Conservation (phyloP, 2,888 invertebrate genomes). For the Pammene fasciana region DNA sequence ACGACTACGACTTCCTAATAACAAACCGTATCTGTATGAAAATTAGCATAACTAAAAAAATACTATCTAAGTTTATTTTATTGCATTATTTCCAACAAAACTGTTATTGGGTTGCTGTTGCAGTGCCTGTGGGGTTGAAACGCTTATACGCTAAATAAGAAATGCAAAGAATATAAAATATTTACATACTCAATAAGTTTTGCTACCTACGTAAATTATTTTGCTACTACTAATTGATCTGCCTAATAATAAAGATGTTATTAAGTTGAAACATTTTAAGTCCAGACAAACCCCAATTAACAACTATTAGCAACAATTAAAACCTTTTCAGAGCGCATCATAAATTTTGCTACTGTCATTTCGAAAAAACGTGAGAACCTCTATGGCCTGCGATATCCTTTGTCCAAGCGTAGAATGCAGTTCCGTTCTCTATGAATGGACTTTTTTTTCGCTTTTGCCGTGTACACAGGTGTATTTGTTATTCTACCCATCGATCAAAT, state of each 20-base stretch:
- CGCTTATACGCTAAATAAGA: too few relatives aligned
- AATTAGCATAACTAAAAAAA: too few relatives aligned
- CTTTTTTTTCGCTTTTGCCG: slow-evolving; percentile 58
- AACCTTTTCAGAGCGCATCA: slow-evolving; percentile 60
- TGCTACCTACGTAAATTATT: too few relatives aligned
- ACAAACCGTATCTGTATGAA: too few relatives aligned
- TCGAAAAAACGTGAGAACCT: slow-evolving; percentile 76
- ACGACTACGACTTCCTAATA: too few relatives aligned
- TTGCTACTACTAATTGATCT: too few relatives aligned
- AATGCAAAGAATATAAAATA: too few relatives aligned
- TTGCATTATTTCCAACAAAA: too few relatives aligned
- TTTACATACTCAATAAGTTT: too few relatives aligned
- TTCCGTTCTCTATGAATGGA: slow-evolving; percentile 72
- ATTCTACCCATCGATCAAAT: slow-evolving; percentile 48
- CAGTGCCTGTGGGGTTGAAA: too few relatives aligned
- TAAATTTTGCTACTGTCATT: slow-evolving; percentile 68
- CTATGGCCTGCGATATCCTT: slow-evolving; percentile 60
- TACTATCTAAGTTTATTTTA: too few relatives aligned
- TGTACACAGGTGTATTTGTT: slow-evolving; percentile 77
- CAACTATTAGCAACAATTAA: slow-evolving; percentile 43
- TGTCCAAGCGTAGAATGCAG: slow-evolving; percentile 64
- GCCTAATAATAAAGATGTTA: neutral
- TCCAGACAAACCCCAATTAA: slow-evolving; percentile 37
- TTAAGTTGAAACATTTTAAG: slow-evolving; percentile 16
- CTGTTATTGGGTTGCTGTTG: too few relatives aligned